Percentiles rank a stretch among this genome's conserved stretches.
Conservation (phyloP, 1,140 invertebrate genomes). For the Cyrtorhinus lividipennis region DNA sequence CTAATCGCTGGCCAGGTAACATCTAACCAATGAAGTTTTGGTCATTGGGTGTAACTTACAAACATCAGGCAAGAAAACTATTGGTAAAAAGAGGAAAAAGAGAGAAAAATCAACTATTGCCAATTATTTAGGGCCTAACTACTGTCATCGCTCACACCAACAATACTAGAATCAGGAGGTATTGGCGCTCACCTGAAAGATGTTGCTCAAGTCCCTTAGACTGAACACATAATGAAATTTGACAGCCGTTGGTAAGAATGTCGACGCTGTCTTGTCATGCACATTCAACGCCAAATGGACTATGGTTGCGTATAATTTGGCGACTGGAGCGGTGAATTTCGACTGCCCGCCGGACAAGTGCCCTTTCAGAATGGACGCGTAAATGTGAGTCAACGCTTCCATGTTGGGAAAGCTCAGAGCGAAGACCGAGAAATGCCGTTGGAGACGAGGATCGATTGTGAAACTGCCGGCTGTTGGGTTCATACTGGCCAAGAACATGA, state of each 20-base stretch:
- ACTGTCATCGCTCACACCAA: too few species aligned
- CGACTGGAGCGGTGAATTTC: conserved; percentile 46
- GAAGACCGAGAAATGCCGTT: conserved; percentile 87
- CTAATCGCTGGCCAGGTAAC: too few species aligned
- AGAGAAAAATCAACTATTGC: too few species aligned
- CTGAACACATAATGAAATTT: conserved; percentile 96
- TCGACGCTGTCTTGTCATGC: conserved; percentile 56
- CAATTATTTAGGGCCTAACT: too few species aligned
- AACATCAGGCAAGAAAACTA: too few species aligned
- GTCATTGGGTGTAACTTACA: too few species aligned
- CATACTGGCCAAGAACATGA: conserved; percentile 93
- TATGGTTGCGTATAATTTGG: conserved; percentile 41
- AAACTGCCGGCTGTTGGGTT: conserved; percentile 93
- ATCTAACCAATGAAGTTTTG: too few species aligned
- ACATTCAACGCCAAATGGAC: conserved; percentile 59
- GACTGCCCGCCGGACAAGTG: conserved; percentile 51
- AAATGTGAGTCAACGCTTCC: conserved; percentile 70
- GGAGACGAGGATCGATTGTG: conserved; percentile 79
- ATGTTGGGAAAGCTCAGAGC: conserved; percentile 69
- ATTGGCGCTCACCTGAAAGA: conserved; percentile 63
- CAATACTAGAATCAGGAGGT: too few species aligned
- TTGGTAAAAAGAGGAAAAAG: too few species aligned
- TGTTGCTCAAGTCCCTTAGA: conserved; percentile 79
- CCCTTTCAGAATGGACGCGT: conserved; percentile 63
- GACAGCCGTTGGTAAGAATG: conserved; percentile 77